Evolutionary conservation across 2,113 vertebrate species (phyloP).

Genomic region (Pangasianodon gigas): DNA sequence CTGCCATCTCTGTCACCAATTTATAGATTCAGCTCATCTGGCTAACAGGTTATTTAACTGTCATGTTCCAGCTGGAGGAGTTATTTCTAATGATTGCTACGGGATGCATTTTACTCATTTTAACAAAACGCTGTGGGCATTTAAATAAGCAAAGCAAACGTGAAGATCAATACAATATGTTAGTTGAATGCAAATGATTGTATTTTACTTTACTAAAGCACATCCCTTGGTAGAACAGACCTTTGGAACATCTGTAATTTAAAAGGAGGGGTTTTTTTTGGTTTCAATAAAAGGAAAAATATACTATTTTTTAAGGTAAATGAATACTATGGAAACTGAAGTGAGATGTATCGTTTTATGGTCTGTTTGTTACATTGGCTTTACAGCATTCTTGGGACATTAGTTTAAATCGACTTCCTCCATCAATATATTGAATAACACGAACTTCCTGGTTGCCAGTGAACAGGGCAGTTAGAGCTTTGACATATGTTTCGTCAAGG

Average conservation of each 20-base stretch:
- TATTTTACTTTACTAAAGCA: not conserved
- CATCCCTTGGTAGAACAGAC: not conserved
- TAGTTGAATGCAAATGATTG: not conserved
- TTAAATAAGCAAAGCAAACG: not conserved
- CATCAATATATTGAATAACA: not conserved
- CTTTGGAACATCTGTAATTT: not conserved
- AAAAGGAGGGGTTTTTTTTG: not conserved
- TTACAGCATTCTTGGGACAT: not conserved
- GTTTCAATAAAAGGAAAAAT: not conserved
- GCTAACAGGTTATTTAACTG: constrained; percentile 46
- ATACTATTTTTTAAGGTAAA: not conserved
- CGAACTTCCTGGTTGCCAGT: not conserved
- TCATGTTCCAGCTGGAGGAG: constrained; percentile 25
- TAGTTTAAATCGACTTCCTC: not conserved
- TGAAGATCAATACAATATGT: not conserved
- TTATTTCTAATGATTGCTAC: constrained; percentile 3
- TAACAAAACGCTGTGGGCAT: not conserved
- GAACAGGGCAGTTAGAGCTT: constrained; percentile 8
- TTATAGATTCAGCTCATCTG: constrained; percentile 37
- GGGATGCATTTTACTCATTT: constrained; percentile 11
- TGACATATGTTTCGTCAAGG: not conserved
- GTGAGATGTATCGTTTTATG: not conserved
- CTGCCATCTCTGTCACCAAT: constrained; percentile 38
- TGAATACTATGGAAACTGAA: not conserved
- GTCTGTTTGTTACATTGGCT: not conserved